These are phyloP conservation scores for Drosophila subpulchrella DNA, from an alignment of 1,140 invertebrate species.

Conservation along the genomic window DNA sequence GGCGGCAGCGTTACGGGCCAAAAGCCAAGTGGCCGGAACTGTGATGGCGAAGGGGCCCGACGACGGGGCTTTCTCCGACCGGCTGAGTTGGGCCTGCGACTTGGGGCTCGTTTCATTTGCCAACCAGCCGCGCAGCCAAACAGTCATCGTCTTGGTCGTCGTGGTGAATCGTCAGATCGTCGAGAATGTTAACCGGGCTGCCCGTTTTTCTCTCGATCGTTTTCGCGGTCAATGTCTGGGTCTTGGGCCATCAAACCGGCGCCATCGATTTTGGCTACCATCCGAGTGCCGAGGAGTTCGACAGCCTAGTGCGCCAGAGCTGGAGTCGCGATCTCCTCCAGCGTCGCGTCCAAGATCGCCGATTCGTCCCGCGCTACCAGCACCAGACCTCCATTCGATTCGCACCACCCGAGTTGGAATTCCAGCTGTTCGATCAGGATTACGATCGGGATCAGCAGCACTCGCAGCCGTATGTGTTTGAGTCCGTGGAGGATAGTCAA, in stretches of 20 bases:
- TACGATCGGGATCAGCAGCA: not conserved
- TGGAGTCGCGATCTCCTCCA: conserved; percentile 69
- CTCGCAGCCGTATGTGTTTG: conserved; percentile 55
- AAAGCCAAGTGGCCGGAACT: conserved; percentile 71
- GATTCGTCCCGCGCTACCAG: conserved; percentile 57
- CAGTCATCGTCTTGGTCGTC: conserved; percentile 33
- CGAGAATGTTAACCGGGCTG: not conserved
- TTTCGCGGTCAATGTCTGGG: conserved; percentile 1
- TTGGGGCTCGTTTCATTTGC: conserved; percentile 62
- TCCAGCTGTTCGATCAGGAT: conserved; percentile 56
- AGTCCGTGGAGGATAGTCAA: conserved; percentile 40
- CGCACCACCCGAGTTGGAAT: conserved; percentile 49
- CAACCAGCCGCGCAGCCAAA: conserved; percentile 59
- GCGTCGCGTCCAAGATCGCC: conserved; percentile 29
- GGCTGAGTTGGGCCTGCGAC: conserved; percentile 7
- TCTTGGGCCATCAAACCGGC: conserved; percentile 25
- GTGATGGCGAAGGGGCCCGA: not conserved
- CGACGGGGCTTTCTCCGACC: conserved; percentile 49
- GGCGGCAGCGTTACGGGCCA: conserved; percentile 47
- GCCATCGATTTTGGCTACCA: conserved; percentile 78
- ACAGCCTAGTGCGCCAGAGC: conserved; percentile 66
- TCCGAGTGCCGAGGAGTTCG: conserved; percentile 82
- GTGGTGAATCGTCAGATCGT: conserved; percentile 1
- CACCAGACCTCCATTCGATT: conserved; percentile 24
- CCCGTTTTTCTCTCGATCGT: conserved; percentile 13